A percentile compares a stretch with the other conserved stretches of the same genome.
Evolutionary conservation across 2,113 vertebrate genomes (phyloP).

Genomic region (Gymnobelideus leadbeateri): DNA sequence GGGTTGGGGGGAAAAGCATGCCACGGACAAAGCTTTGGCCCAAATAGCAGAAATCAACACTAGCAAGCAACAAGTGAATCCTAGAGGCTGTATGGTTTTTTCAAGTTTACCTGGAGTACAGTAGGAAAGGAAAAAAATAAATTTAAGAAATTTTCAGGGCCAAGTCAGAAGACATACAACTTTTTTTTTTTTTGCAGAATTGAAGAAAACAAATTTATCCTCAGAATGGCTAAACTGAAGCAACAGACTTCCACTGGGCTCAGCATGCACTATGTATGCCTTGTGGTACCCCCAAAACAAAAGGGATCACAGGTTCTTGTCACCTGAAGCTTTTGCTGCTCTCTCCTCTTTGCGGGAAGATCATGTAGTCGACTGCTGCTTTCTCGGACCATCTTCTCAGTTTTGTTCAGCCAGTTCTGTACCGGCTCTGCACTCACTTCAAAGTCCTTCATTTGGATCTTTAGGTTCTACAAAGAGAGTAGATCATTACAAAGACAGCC

Average conservation of each 20-base stretch:
- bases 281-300: not conserved
- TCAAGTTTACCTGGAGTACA: conserved; percentile 6
- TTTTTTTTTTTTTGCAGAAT: not conserved
- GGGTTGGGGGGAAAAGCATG: conserved; percentile 81
- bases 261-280: conserved; percentile 10
- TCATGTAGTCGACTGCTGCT: conserved; percentile 93
- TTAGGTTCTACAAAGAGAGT: conserved; percentile 86
- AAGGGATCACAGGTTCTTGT: not conserved
- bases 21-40: conserved; percentile 43
- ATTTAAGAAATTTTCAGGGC: not conserved
- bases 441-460: conserved; percentile 96
- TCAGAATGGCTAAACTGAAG: not conserved
- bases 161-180: conserved; percentile 51
- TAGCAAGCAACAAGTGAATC: conserved; percentile 40
- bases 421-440: conserved; percentile 93
- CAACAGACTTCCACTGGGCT: conserved; percentile 15
- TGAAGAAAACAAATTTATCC: not conserved
- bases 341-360: conserved; percentile 93
- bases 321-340: conserved; percentile 97
- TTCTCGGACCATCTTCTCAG: conserved; percentile 90
- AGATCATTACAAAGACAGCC: not conserved
- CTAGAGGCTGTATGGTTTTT: conserved; percentile 18
- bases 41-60: conserved; percentile 46
- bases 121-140: conserved; percentile 53
- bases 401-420: conserved; percentile 93